Conservation (phyloP, 1,140 invertebrate genomes). For the Trachymyrmex septentrionalis region DNA sequence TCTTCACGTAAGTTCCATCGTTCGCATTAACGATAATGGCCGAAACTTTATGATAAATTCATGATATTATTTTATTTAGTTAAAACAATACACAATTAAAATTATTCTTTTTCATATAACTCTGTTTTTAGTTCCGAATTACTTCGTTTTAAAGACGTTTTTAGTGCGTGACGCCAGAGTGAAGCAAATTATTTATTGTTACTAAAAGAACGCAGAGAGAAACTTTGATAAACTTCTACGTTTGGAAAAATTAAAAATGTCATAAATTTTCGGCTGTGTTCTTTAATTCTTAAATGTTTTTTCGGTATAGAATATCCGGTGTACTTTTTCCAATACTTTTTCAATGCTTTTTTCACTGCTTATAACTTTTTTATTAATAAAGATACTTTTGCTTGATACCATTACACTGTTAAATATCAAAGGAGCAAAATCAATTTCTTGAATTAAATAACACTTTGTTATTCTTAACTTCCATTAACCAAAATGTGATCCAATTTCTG, state of each 20-base stretch:
- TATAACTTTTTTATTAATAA: no score
- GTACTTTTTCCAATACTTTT: no score
- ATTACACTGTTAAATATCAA: no score
- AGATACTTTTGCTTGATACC: no score
- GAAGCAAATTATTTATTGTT: background rate
- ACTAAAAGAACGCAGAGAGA: background rate
- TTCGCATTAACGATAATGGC: background rate
- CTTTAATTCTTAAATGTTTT: background rate
- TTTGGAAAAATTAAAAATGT: background rate
- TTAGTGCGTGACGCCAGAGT: background rate
- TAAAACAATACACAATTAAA: background rate
- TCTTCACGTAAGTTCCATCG: constrained; percentile 83
- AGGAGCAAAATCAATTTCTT: no score
- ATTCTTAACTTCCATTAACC: no score
- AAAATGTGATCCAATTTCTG: no score
- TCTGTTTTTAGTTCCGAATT: background rate
- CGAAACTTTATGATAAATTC: background rate
- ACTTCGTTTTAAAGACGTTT: background rate
- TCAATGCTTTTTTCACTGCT: no score
- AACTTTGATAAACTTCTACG: background rate
- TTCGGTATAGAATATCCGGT: no score
- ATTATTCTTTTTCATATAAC: background rate
- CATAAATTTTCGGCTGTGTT: constrained; percentile 1
- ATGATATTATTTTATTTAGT: background rate
- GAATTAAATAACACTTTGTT: no score